Percentiles rank a stretch among this genome's conserved stretches.
Conservation (phyloP, 2,888 invertebrate genomes). For the Calliphora vomitoria region DNA sequence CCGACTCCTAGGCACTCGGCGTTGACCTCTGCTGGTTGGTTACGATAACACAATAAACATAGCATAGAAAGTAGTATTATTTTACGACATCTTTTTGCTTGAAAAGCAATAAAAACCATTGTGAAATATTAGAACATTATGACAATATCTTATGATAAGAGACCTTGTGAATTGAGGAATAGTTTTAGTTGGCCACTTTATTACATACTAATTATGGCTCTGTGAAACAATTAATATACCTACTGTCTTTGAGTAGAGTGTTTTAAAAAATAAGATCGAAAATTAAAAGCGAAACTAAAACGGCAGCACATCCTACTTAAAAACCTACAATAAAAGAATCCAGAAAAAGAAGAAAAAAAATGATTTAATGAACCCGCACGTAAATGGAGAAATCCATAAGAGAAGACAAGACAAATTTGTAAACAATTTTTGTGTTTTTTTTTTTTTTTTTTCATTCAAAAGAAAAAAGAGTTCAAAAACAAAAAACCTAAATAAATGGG, state of each 20-base stretch:
- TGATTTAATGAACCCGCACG: constrained; percentile 64
- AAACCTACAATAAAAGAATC: constrained; percentile 17
- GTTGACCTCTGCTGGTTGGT: no score
- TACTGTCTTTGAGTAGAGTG: not conserved
- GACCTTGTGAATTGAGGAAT: no score
- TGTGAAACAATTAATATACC: not conserved
- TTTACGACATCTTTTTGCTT: no score
- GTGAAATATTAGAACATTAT: no score
- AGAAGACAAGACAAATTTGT: constrained; percentile 53
- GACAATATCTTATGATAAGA: no score
- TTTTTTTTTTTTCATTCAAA: not conserved
- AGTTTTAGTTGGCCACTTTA: no score
- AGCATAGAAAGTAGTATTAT: no score
- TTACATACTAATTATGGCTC: no score
- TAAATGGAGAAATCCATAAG: constrained; percentile 52
- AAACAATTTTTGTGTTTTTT: constrained; percentile 11
- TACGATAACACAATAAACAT: no score
- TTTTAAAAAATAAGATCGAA: constrained; percentile 38
- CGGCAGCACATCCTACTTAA: constrained; percentile 66
- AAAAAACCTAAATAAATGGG: not conserved
- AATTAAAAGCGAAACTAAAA: constrained; percentile 68
- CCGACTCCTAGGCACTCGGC: no score
- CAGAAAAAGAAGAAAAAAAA: constrained; percentile 7
- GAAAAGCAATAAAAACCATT: no score
- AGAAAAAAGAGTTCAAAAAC: not conserved